Conservation (phyloP, 2,797 vertebrate species). For the Cirrhinus mrigala region DNA sequence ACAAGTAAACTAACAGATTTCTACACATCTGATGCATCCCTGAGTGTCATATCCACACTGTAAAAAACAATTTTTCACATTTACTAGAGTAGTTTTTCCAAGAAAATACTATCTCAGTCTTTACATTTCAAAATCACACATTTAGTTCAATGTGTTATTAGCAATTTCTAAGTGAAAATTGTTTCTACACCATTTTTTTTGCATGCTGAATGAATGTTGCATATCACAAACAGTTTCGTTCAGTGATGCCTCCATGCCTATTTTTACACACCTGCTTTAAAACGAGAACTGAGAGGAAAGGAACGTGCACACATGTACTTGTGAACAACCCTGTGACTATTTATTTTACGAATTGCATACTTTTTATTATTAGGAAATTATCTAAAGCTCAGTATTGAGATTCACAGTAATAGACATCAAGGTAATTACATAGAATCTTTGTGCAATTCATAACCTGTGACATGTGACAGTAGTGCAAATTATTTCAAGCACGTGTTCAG, state of each 20-base stretch:
- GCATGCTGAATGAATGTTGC: too few species aligned
- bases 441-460: conserved; percentile 1
- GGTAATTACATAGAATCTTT: neutral
- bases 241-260: neutral
- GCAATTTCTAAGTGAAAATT: neutral
- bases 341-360: neutral
- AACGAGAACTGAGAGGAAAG: conserved; percentile 20
- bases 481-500: neutral
- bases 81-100: neutral
- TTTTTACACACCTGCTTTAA: neutral
- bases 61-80: neutral
- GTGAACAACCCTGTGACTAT: neutral
- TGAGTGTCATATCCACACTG: neutral
- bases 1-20: conserved; percentile 84
- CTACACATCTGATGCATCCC: neutral
- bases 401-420: neutral
- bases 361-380: neutral
- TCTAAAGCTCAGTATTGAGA: neutral
- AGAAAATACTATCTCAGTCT: neutral
- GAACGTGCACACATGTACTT: neutral
- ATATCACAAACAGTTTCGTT: neutral
- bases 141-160: neutral
- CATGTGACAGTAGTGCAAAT: neutral
- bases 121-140: neutral
- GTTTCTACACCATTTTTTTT: neutral